Conservation (phyloP, 2,888 invertebrate genomes). For the Ametastegia equiseti region DNA sequence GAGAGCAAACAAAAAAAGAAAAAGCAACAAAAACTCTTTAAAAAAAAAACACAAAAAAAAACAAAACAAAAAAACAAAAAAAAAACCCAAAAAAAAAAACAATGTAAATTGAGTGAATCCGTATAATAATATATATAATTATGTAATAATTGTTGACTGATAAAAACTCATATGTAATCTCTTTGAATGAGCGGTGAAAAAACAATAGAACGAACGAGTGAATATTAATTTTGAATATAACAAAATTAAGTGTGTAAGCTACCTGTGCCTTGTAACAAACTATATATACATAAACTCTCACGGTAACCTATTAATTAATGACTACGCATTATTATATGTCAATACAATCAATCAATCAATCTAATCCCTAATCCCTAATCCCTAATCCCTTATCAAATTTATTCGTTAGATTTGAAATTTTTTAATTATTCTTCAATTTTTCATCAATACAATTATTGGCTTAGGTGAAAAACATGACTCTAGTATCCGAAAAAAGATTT, state of each 20-base stretch:
- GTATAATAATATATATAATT: neutral
- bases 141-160: slow-evolving; percentile 37
- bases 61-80: slow-evolving; percentile 27
- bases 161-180: slow-evolving; percentile 33
- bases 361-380: no score
- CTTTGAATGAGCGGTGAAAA: slow-evolving; percentile 13
- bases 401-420: no score
- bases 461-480: no score
- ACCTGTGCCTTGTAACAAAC: slow-evolving; percentile 76
- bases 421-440: no score
- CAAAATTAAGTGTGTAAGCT: slow-evolving; percentile 74
- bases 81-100: slow-evolving; percentile 47
- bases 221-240: slow-evolving; percentile 51
- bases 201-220: slow-evolving; percentile 41
- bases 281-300: slow-evolving; percentile 68
- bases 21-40: slow-evolving; percentile 12
- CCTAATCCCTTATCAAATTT: no score
- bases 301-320: slow-evolving; percentile 61
- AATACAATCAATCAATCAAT: neutral
- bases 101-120: slow-evolving; percentile 14
- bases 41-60: slow-evolving; percentile 39
- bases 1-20: neutral
- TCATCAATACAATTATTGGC: no score
- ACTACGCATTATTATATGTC: neutral
- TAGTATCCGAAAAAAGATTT: no score